These are phyloP conservation scores for Heliothis virescens DNA, from an alignment of 1,140 invertebrate species.

Conservation along the genomic window DNA sequence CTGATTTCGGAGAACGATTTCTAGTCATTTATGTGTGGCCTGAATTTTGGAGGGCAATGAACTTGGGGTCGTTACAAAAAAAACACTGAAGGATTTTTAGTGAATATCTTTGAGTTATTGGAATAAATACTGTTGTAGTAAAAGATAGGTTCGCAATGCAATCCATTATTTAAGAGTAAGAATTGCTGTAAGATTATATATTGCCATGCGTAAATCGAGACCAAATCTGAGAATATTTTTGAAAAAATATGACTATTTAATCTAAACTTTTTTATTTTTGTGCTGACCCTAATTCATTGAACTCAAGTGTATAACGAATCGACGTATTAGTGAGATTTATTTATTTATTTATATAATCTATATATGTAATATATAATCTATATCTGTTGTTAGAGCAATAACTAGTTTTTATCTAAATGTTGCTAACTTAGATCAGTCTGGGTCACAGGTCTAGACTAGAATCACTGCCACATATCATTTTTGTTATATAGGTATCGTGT, in stretches of 20 bases:
- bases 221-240: too few relatives aligned
- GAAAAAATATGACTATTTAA: too few relatives aligned
- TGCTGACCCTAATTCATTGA: too few relatives aligned
- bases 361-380: too few relatives aligned
- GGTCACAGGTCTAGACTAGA: not conserved
- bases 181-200: too few relatives aligned
- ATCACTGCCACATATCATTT: not conserved
- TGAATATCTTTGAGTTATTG: not conserved
- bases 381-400: conserved; percentile 43
- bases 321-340: conserved; percentile 72
- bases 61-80: not conserved
- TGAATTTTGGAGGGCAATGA: not conserved
- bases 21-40: not conserved
- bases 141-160: too few relatives aligned
- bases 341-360: too few relatives aligned
- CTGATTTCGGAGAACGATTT: not conserved
- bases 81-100: too few relatives aligned
- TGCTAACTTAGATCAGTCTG: not conserved
- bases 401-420: conserved; percentile 26
- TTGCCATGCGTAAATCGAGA: too few relatives aligned
- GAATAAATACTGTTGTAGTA: not conserved
- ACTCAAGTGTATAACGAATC: not conserved
- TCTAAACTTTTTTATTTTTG: too few relatives aligned
- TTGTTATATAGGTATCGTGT: not conserved
- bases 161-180: too few relatives aligned